Percentiles rank a stretch among this genome's conserved stretches.
These are phyloP conservation scores for Hylia prasina DNA, from an alignment of 2,113 vertebrate species.

Conservation along the genomic window DNA sequence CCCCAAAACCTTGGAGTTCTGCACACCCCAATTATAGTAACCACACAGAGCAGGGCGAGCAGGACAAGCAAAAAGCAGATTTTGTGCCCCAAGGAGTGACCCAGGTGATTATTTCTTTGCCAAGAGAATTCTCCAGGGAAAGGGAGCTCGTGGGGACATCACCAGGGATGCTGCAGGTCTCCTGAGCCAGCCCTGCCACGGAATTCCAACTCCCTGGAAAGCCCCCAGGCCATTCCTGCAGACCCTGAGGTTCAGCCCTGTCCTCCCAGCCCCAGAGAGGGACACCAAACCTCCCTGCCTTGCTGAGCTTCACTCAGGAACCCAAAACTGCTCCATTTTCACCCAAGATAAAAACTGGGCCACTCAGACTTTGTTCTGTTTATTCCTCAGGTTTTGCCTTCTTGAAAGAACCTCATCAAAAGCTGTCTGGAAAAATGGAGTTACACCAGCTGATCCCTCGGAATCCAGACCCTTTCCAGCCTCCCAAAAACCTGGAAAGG, in stretches of 20 bases:
- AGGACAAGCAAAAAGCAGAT: background rate
- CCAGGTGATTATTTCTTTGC: background rate
- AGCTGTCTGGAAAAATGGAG: background rate
- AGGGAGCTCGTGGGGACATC: background rate
- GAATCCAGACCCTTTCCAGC: background rate
- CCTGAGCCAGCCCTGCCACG: background rate
- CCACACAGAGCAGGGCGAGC: background rate
- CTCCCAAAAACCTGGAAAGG: background rate
- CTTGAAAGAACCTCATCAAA: background rate
- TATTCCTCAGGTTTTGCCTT: background rate
- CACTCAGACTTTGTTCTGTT: background rate
- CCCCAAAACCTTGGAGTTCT: no score
- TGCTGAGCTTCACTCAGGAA: background rate
- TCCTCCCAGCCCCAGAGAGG: background rate
- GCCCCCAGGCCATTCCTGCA: background rate
- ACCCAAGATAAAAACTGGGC: background rate
- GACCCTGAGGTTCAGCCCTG: background rate
- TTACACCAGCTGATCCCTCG: background rate
- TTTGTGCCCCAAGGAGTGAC: background rate
- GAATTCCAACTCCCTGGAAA: background rate
- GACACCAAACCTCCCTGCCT: background rate
- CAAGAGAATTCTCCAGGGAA: background rate
- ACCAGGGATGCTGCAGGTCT: rapidly evolving
- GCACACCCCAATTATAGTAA: no score
- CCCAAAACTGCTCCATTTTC: background rate